A percentile compares a stretch with the other conserved stretches of the same genome.
These are phyloP conservation scores for Poeciliopsis occidentalis DNA, from an alignment of 2,113 vertebrate species.

Conservation along the genomic window DNA sequence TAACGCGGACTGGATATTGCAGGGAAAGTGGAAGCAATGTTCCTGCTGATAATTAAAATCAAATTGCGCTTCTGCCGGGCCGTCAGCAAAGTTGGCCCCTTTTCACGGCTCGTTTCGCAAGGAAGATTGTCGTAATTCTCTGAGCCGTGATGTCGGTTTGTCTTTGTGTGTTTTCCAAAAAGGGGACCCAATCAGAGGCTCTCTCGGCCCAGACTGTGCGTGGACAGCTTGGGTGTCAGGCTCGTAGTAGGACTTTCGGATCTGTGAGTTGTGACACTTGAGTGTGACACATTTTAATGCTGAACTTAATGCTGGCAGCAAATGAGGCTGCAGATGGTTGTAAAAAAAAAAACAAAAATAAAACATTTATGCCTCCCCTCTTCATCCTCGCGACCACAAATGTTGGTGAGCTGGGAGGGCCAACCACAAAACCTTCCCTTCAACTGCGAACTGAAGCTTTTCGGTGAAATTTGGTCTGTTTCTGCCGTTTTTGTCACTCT, in stretches of 20 bases:
- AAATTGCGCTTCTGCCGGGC: neutral
- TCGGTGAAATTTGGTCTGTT: neutral
- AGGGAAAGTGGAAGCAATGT: slow-evolving; percentile 8
- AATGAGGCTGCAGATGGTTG: neutral
- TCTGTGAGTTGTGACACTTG: neutral
- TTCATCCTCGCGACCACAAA: neutral
- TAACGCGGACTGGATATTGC: neutral
- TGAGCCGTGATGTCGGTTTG: neutral
- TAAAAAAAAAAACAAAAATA: neutral
- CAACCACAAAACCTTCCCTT: neutral
- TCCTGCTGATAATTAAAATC: slow-evolving; percentile 5
- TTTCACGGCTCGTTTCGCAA: slow-evolving; percentile 9
- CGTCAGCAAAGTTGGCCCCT: neutral
- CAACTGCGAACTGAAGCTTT: neutral
- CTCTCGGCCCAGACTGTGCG: neutral
- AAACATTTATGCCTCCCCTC: neutral
- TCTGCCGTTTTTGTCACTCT: too few species aligned
- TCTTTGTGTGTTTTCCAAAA: neutral
- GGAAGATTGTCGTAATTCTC: neutral
- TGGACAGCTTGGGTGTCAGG: neutral
- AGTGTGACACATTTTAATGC: neutral
- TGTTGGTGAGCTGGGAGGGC: neutral
- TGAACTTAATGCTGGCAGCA: slow-evolving; percentile 1
- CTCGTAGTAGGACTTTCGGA: neutral
- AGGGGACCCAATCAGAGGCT: neutral